These are phyloP conservation scores for Apodemus sylvaticus DNA, from an alignment of 2,113 vertebrate species.

Conservation along the genomic window DNA sequence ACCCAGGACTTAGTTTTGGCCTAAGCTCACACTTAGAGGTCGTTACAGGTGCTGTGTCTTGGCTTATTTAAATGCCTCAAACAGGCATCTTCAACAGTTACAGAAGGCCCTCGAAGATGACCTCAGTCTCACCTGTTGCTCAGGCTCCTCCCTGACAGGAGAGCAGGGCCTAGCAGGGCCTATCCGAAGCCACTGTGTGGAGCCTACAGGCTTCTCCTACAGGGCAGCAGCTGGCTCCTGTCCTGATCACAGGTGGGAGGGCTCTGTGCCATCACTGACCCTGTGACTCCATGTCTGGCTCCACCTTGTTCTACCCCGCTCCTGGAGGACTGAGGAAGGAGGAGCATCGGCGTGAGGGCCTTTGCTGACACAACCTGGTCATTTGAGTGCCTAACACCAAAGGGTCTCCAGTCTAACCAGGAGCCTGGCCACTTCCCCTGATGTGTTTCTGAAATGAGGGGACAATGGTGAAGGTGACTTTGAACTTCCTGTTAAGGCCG, in stretches of 20 bases:
- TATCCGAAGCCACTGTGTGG: background rate
- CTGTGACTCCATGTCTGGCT: background rate
- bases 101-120: background rate
- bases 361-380: accelerated
- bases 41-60: background rate
- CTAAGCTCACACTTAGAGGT: background rate
- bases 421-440: background rate
- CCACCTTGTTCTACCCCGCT: background rate
- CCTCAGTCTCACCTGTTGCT: background rate
- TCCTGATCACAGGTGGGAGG: background rate
- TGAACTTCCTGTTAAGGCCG: background rate
- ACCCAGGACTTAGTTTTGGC: background rate
- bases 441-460: background rate
- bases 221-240: background rate
- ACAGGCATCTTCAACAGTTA: background rate
- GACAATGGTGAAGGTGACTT: background rate
- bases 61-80: background rate
- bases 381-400: background rate
- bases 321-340: background rate
- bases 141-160: background rate
- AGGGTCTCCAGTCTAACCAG: background rate
- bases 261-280: background rate
- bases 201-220: background rate
- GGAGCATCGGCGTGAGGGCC: accelerated
- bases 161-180: background rate